Evolutionary conservation across 2,888 invertebrate genomes (phyloP).

Genomic region (Dasypolia templi): DNA sequence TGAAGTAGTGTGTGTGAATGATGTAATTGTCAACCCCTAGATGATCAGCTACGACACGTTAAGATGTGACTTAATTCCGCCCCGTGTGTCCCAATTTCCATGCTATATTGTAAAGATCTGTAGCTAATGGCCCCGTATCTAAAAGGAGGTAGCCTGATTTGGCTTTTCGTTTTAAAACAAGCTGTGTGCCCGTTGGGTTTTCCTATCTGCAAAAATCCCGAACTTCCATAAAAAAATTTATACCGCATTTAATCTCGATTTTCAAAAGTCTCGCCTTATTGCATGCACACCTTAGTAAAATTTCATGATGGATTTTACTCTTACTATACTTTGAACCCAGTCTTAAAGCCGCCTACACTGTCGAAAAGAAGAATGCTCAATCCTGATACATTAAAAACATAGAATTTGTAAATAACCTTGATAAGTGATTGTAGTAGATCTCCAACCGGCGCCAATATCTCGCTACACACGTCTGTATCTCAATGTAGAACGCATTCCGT

Average conservation of each 20-base stretch:
- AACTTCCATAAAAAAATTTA: background rate
- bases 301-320: background rate
- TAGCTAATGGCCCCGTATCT: background rate
- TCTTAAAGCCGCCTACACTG: background rate
- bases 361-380: background rate
- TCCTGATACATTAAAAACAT: background rate
- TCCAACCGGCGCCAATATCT: slow-evolving; percentile 5
- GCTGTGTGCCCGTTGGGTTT: background rate
- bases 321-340: background rate
- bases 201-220: background rate
- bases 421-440: background rate
- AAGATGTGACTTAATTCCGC: background rate
- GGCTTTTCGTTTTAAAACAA: too few species aligned
- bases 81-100: background rate
- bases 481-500: slow-evolving; percentile 26
- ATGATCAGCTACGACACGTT: too few species aligned
- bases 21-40: background rate
- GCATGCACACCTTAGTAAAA: background rate
- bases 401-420: background rate
- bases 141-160: background rate
- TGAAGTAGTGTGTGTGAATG: background rate
- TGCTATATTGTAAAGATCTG: background rate
- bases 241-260: background rate
- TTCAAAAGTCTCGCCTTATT: background rate
- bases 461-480: slow-evolving; percentile 8